These are phyloP conservation scores for Synergus umbraculus DNA, from an alignment of 2,888 invertebrate genomes.

Conservation along the genomic window DNA sequence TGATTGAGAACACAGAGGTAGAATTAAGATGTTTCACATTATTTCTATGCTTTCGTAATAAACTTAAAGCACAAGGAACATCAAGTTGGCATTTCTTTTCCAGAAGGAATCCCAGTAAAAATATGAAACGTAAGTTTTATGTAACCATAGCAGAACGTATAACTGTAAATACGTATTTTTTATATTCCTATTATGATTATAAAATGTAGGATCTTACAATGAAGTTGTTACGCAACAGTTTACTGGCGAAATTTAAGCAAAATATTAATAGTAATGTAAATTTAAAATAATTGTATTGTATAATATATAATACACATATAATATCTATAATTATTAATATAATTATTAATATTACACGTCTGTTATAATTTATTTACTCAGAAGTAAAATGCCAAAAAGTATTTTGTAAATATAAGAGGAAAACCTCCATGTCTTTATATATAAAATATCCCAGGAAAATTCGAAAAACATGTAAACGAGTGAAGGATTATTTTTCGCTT, in stretches of 20 bases:
- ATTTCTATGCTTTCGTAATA: background rate
- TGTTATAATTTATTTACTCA: background rate
- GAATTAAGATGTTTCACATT: background rate
- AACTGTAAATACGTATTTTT: background rate
- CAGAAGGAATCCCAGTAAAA: background rate
- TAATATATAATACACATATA: background rate
- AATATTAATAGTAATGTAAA: background rate
- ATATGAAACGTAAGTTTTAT: background rate
- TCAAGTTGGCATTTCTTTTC: too few species aligned
- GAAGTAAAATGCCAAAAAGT: background rate
- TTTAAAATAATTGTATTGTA: background rate
- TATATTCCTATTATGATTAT: background rate
- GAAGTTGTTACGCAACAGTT: background rate
- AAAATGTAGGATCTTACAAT: background rate
- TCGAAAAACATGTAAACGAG: background rate
- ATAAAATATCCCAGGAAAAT: slow-evolving; percentile 28
- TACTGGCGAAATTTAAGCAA: background rate
- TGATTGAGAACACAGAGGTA: background rate
- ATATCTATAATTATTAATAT: background rate
- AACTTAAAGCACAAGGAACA: too few species aligned
- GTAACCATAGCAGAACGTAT: background rate
- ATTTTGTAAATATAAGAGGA: background rate
- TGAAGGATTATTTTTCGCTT: background rate
- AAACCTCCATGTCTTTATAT: background rate
- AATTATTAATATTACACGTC: background rate